Evolutionary conservation across 2,888 invertebrate genomes (phyloP).

Genomic region (Margaritifera margaritifera): DNA sequence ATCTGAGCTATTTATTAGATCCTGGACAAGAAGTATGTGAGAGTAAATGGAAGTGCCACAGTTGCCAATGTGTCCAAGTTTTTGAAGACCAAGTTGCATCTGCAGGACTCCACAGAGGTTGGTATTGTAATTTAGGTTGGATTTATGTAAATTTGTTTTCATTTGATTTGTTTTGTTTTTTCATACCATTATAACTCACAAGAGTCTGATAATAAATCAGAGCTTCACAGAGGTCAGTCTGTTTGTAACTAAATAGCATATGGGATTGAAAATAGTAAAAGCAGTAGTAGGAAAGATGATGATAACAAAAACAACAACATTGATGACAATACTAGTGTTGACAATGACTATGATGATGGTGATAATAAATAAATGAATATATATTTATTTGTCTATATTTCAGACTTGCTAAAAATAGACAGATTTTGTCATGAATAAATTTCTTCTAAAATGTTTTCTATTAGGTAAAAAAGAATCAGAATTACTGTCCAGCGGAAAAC

Average conservation of each 20-base stretch:
- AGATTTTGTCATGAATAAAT: no score
- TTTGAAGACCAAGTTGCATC: conserved; percentile 49
- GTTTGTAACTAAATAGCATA: neutral
- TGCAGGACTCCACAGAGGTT: conserved; percentile 46
- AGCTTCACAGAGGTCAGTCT: neutral
- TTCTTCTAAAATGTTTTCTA: no score
- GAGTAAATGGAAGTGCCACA: conserved; percentile 54
- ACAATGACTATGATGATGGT: neutral
- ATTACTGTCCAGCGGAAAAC: no score
- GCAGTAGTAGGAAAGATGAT: neutral
- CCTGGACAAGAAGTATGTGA: conserved; percentile 56
- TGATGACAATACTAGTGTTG: neutral
- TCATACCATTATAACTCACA: neutral
- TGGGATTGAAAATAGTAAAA: neutral
- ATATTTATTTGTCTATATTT: no score
- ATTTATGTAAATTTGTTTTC: neutral
- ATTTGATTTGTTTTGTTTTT: neutral
- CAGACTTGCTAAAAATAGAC: no score
- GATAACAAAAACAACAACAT: neutral
- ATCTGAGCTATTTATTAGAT: neutral
- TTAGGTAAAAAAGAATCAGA: no score
- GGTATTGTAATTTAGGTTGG: conserved; percentile 8
- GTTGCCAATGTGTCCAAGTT: conserved; percentile 50
- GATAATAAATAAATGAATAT: neutral
- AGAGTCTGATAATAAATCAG: neutral